Percentiles rank a stretch among this genome's conserved stretches.
Evolutionary conservation across 2,113 vertebrate species (phyloP).

Genomic region (Cynocephalus volans): DNA sequence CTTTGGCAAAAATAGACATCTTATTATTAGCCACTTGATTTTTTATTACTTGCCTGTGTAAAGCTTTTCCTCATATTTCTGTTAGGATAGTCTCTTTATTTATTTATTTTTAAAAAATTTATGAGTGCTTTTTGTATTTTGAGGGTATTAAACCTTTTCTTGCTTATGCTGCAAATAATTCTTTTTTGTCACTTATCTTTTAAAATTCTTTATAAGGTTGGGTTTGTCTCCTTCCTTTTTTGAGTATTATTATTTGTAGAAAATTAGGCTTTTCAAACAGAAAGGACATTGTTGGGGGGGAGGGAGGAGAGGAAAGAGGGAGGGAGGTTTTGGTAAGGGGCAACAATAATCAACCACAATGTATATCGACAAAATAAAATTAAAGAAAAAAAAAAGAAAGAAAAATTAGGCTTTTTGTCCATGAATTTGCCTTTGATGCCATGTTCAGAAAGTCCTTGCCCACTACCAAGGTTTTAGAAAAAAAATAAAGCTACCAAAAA

Average conservation of each 20-base stretch:
- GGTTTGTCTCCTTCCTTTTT: not conserved
- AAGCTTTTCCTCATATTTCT: not conserved
- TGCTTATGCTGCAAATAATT: not conserved
- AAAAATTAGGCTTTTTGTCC: not conserved
- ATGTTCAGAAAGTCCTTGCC: not conserved
- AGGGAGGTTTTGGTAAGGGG: too few relatives aligned
- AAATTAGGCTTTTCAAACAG: not conserved
- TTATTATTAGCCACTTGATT: not conserved
- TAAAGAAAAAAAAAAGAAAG: too few relatives aligned
- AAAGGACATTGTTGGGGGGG: too few relatives aligned
- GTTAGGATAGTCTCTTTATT: not conserved
- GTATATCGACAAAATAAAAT: too few relatives aligned
- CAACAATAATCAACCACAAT: too few relatives aligned
- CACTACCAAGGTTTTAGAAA: not conserved
- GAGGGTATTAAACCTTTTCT: not conserved
- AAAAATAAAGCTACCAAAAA: slow-evolving; percentile 45
- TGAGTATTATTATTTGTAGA: not conserved
- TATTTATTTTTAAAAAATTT: not conserved
- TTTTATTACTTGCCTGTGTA: not conserved
- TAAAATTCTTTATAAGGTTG: not conserved
- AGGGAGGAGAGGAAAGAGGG: too few relatives aligned
- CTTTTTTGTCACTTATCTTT: not conserved
- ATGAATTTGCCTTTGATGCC: not conserved
- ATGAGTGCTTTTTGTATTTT: not conserved
- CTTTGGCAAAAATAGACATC: not conserved